Conservation (phyloP, 2,797 vertebrate species). For the Scomberomorus guttatus region DNA sequence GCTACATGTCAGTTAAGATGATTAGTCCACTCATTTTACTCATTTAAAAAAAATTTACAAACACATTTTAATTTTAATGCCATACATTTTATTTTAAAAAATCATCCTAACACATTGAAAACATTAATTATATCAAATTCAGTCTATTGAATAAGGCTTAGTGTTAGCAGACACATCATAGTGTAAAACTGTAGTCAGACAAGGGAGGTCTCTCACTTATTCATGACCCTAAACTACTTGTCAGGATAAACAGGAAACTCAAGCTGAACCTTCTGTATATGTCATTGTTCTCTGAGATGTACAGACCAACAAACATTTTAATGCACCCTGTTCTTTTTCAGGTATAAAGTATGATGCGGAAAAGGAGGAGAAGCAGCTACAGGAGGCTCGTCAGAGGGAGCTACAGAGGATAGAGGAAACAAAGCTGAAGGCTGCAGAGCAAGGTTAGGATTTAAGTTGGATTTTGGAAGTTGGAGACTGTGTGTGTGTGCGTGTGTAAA, state of each 20-base stretch:
- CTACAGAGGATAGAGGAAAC: slow-evolving; percentile 97
- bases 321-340: slow-evolving; percentile 63
- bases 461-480: neutral
- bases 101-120: neutral
- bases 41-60: neutral
- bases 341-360: slow-evolving; percentile 96
- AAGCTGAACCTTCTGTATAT: neutral
- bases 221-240: slow-evolving; percentile 32
- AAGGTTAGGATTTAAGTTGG: slow-evolving; percentile 84
- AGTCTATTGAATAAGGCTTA: neutral
- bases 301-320: neutral
- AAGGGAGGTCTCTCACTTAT: slow-evolving; percentile 25
- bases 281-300: slow-evolving; percentile 15
- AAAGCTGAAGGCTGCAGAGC: slow-evolving; percentile 93
- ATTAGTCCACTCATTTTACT: neutral
- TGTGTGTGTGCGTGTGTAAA: neutral
- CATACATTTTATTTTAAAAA: neutral
- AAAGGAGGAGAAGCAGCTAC: slow-evolving; percentile 94
- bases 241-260: slow-evolving; percentile 24
- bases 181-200: neutral
- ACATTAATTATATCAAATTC: neutral
- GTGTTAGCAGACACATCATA: neutral
- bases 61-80: neutral
- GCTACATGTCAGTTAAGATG: neutral
- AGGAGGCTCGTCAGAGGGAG: slow-evolving; percentile 94